Evolutionary conservation across 2,888 invertebrate species (phyloP), one percentile per base, ranked within the genome.

Genomic region (Ochropleura plecta): DNA sequence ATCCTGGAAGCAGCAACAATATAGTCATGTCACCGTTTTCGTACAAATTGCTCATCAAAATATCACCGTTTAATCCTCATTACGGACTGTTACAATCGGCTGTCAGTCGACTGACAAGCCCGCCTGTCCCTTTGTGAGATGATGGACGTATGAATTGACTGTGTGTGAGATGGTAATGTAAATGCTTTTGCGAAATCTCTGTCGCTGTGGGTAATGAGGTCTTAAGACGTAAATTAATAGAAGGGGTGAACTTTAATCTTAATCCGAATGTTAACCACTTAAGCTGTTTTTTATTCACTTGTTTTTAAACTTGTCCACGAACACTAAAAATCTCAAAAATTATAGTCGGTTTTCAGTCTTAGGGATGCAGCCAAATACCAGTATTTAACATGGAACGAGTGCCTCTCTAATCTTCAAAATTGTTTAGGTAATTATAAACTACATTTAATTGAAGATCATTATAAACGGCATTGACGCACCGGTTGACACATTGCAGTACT

Each of bases 91-190:
- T 86, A 90, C 90, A 91, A 91, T 91, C 88, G 87, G 78, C 55
- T 80, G 86, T 85, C 85, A 80, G 86, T 62, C 67, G 62, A 30
- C 83, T 83, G 89, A 82, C 83, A 79, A 72, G 78, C 78, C 76
- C 69, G 79, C 81, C 78, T 81, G 87, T 86, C 85, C 82, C 87
- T 89, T 90, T 91, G 90, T 90, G 83, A 85, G 63, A 73, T 94
- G 94, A 94, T 93, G 89, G 94, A 94, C 94, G 88, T 88, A 88
- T 93, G 93, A 94, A 94, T 94, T 87, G 91, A 79, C 71, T 71
- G 55, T 12, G 40, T 63, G 65, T 60, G 53, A 72, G 53, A 69
- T 64, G 66, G 59, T 70, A 80, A 81, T 83, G 69, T 30, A 44
- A 59, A 70, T 70, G 57, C 48, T 78, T 83, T 72, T 73, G 69